Base-by-base conservation (phyloP, 2,888 invertebrate genomes). In the Minunthozetes semirufus region DNA sequence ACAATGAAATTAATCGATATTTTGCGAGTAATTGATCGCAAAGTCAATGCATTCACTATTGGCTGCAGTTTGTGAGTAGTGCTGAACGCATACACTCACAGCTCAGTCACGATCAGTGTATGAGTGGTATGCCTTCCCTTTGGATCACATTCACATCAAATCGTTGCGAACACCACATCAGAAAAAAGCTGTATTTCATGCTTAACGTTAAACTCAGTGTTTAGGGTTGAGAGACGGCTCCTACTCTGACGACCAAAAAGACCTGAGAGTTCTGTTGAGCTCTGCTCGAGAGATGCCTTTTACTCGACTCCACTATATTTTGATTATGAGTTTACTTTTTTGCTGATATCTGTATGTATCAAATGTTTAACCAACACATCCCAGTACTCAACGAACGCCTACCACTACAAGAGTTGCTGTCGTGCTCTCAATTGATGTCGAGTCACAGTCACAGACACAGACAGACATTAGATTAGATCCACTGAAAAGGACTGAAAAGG, bases 161-260 rank as follows among this genome's bases (percentile, higher is more conserved):
- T 42, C 33, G 11, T 11, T 42, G 42, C 11, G 42, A 42, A 42
- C 42, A 42, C 42, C 42, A 42, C 42, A 42, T 59, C 33, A 27
- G n/a, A 38, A 63, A 33, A 63, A 63, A 63, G 63, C 63, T 63
- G 63, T 63, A 63, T 63, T 63, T 63, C 63, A 33, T 33, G 63
- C 38, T 19, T 63, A 13, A n/a, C 59, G 15, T 27, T 19, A 17
- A 59, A 27, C 61, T 9, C 61, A 27, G 27, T 15, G 61, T 15
- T 63, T 63, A 33, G 63, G 29, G 33, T 63, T 63, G n/a, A 63
- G 59, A 27, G 59, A 59, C 33, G 33, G 33, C 33, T 6, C 9
- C 4, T 4, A 33, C 33, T 33, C 5, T n/a, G n/a, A n/a, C 33
- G 33, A 33, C 33, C 33, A 33, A 33, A 42, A 42, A 42, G 42